Evolutionary conservation across 1,140 invertebrate genomes (phyloP).

Genomic region (Ruditapes philippinarum): DNA sequence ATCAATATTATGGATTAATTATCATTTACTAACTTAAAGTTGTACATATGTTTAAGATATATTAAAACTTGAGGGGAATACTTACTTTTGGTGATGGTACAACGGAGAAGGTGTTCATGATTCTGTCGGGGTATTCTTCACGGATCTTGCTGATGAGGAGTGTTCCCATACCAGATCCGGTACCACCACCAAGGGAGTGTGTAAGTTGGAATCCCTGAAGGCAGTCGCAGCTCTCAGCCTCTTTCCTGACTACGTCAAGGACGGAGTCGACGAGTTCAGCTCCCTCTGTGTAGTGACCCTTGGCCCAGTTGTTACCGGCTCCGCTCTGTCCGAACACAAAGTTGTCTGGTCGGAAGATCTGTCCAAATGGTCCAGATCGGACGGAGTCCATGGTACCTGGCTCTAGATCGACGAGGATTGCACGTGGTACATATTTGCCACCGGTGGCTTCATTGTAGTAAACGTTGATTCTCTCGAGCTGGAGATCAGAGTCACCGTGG

Average conservation of each 20-base stretch:
- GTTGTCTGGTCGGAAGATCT: conserved; percentile 85
- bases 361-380: conserved; percentile 86
- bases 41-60: no score
- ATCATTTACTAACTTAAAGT: no score
- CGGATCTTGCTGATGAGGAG: conserved; percentile 88
- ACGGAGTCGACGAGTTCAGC: conserved; percentile 95
- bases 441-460: conserved; percentile 87
- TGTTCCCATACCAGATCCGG: conserved; percentile 88
- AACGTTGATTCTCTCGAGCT: conserved; percentile 88
- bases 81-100: conserved; percentile 95
- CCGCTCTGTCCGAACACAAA: conserved; percentile 88
- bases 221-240: conserved; percentile 94
- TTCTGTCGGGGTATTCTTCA: conserved; percentile 92
- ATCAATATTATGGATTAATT: no score
- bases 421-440: conserved; percentile 87
- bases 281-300: conserved; percentile 97
- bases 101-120: conserved; percentile 96
- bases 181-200: conserved; percentile 90
- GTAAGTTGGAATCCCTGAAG: conserved; percentile 92
- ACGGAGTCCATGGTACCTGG: conserved; percentile 98
- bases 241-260: conserved; percentile 93
- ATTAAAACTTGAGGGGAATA: neutral
- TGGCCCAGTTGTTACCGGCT: conserved; percentile 96
- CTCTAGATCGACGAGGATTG: conserved; percentile 96
- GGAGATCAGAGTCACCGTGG: conserved; percentile 87